These are phyloP conservation scores for Propithecus perrieri DNA, from an alignment of 2,797 vertebrate genomes.

Conservation along the genomic window DNA sequence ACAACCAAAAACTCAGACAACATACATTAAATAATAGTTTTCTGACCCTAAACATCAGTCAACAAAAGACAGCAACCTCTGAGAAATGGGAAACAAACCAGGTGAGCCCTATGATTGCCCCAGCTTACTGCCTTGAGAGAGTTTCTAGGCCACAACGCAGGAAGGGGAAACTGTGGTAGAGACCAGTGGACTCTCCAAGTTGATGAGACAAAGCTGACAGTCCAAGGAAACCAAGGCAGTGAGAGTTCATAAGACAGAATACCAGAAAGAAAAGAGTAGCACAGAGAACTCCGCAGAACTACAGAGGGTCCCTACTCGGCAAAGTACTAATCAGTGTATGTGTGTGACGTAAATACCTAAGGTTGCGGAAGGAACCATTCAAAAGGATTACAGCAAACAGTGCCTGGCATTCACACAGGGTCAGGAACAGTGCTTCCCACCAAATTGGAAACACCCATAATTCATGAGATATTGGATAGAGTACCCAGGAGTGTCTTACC, in stretches of 20 bases:
- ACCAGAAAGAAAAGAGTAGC: not conserved
- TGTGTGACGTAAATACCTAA: not conserved
- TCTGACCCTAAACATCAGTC: not conserved
- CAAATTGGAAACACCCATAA: not conserved
- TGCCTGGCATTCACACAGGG: not conserved
- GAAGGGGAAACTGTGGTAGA: not conserved
- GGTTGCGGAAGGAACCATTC: not conserved
- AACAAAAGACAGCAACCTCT: not conserved
- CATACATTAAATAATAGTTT: not conserved
- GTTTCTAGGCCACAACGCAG: not conserved
- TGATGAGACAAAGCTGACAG: not conserved
- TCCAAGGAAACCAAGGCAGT: not conserved
- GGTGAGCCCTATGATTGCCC: not conserved
- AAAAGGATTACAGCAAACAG: not conserved
- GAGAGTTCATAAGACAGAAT: not conserved
- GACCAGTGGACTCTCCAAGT: not conserved
- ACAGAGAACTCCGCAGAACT: not conserved
- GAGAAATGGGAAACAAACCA: not conserved
- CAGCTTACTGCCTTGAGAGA: not conserved
- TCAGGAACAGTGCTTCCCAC: not conserved
- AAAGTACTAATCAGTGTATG: not conserved
- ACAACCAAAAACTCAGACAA: not conserved
- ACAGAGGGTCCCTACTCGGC: not conserved
- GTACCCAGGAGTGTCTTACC: not conserved
- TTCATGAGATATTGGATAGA: not conserved